A percentile compares a stretch with the other conserved stretches of the same genome.
These are phyloP conservation scores for Ophonus ardosiacus DNA, from an alignment of 2,888 invertebrate genomes.

Conservation along the genomic window DNA sequence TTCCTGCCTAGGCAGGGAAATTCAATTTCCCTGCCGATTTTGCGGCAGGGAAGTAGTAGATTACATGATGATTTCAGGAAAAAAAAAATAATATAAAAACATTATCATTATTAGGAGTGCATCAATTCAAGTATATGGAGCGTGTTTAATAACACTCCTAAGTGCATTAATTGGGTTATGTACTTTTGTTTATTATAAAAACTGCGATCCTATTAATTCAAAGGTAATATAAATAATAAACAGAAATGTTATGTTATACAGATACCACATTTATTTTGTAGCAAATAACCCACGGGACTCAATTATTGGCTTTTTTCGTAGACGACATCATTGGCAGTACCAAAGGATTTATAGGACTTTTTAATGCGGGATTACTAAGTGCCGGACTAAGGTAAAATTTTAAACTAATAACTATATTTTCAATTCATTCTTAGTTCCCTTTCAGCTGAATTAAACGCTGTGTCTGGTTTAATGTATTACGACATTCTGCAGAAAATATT, in stretches of 20 bases:
- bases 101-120: background rate
- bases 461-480: slow-evolving; percentile 43
- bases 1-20: too few relatives aligned
- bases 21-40: too few relatives aligned
- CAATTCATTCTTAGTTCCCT: slow-evolving; percentile 13
- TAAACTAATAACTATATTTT: slow-evolving; percentile 5
- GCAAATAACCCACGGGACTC: too few relatives aligned
- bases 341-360: slow-evolving; percentile 45
- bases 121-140: background rate
- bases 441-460: slow-evolving; percentile 50
- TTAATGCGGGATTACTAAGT: slow-evolving; percentile 43
- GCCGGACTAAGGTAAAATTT: slow-evolving; percentile 45
- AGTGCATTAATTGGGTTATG: slow-evolving; percentile 15
- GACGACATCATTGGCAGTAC: background rate
- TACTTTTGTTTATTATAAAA: slow-evolving; percentile 2
- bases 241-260: too few relatives aligned
- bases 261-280: too few relatives aligned
- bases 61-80: too few relatives aligned
- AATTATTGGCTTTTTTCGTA: slow-evolving; percentile 19
- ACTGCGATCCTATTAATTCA: slow-evolving; percentile 4
- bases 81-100: background rate
- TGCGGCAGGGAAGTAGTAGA: too few relatives aligned
- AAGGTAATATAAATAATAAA: background rate
- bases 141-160: background rate
- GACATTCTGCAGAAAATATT: slow-evolving; percentile 6